phyloP scores from a whole-genome alignment of 1,140 invertebrate genomes.

The Sitodiplosis mosellana region DNA sequence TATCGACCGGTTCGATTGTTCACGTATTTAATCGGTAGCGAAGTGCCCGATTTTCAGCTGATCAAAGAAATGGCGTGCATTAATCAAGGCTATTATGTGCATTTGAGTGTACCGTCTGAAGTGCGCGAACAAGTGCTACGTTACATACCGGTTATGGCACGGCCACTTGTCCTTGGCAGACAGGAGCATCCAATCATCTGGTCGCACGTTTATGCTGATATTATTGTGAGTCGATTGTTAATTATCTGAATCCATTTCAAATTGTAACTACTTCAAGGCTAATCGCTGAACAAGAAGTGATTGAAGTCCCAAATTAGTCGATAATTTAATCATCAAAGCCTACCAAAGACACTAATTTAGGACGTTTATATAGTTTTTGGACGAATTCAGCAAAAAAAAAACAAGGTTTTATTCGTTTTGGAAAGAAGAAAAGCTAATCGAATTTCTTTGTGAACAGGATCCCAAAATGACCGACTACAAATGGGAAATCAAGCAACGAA shows the following conservation, averaged over 20 bases:
- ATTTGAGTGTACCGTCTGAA: constrained; percentile 80
- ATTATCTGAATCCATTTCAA: neutral
- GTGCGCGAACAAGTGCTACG: constrained; percentile 85
- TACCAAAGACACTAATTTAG: too few species aligned
- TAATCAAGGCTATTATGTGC: constrained; percentile 85
- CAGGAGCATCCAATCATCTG: constrained; percentile 68
- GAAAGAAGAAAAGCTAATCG: neutral
- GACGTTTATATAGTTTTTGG: too few species aligned
- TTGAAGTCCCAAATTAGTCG: neutral
- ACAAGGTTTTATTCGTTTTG: neutral
- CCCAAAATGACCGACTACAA: constrained; percentile 75
- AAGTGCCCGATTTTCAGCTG: constrained; percentile 60
- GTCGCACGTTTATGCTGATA: constrained; percentile 84
- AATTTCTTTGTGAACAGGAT: constrained; percentile 32
- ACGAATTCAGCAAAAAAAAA: too few species aligned
- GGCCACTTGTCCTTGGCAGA: constrained; percentile 62
- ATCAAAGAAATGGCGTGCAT: constrained; percentile 95
- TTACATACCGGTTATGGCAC: constrained; percentile 78
- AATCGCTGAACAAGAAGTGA: neutral
- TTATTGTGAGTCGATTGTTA: constrained; percentile 40
- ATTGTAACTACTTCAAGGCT: constrained; percentile 2
- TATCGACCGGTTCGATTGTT: constrained; percentile 80
- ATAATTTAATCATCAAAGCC: constrained; percentile 1
- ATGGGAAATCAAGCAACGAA: constrained; percentile 65
- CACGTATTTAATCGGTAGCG: constrained; percentile 91